Base-by-base conservation (phyloP, 2,113 vertebrate species). In the Neolamprologus modestus region DNA sequence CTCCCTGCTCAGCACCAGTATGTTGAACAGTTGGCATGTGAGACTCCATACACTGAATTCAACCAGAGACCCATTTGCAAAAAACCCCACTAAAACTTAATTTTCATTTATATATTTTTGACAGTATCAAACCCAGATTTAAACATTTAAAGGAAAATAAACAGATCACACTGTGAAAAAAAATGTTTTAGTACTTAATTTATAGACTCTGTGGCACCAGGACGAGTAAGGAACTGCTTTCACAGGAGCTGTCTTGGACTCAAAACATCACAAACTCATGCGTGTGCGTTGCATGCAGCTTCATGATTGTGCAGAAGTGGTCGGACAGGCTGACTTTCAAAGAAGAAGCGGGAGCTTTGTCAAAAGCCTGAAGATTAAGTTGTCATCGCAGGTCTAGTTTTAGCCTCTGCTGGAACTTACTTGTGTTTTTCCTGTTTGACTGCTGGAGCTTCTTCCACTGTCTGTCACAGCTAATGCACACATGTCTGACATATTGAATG, bases 401-500 rank as follows among this genome's bases (percentile, higher is more conserved):
- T 35, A 59, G 81, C 42, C 13, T 73, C 59, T 66, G 47, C 55
- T 68, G 71, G 68, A 84, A 35, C 57, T 28, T 17, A 26, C 6
- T 55, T 71, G 14, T 68, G 88, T 50, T 87, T 83, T 87, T 83
- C 82, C 68, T n/a, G 57, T 83, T 61, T 28, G 52, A 85, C 59
- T 11, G 61, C 82, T 57, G 66, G 2, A 3, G 79, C 73, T 83
- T 84, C 66, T 68, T 68, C 26, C 45, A 37, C 63, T 28, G 71
- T 28, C 79, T 79, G 88, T 82, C 81, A 24, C 4, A 45, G 28
- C 9, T 63, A 52, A 76, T 24, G 57, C 8, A 31, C 0, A 19
- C 52, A 50, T 24, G 14, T 47, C 53, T 86, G 84, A 37, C 11
- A 57, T 12, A 52, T 37, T 84, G 6, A 57, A 66, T 53, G 54